Percentiles rank a stretch among this genome's conserved stretches.
phyloP scores from a whole-genome alignment of 1,140 invertebrate species.

The Myzus persicae region DNA sequence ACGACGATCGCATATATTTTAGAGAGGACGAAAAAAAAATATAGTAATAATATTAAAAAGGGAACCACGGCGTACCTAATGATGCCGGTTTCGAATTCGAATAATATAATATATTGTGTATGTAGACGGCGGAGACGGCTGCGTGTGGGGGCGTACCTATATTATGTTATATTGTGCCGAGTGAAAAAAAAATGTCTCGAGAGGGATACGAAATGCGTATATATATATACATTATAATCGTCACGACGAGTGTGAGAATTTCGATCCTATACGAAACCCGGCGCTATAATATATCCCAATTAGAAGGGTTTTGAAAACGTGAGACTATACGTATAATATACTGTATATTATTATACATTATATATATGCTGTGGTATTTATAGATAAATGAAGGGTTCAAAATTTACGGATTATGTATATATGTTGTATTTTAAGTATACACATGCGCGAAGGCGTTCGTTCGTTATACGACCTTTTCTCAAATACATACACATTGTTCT shows the following conservation, averaged over 20 bases:
- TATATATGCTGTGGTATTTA: neutral
- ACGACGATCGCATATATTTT: neutral
- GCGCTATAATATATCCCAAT: neutral
- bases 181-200: slow-evolving; percentile 13
- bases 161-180: neutral
- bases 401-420: neutral
- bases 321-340: neutral
- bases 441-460: neutral
- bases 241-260: slow-evolving; percentile 29
- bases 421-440: neutral
- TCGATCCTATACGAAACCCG: neutral
- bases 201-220: neutral
- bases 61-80: neutral
- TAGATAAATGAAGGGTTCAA: slow-evolving; percentile 7
- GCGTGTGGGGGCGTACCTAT: neutral
- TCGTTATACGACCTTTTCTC: neutral
- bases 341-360: neutral
- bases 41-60: slow-evolving; percentile 21
- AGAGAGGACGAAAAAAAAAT: neutral
- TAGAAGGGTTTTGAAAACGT: neutral
- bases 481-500: neutral
- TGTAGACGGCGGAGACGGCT: neutral
- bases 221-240: neutral
- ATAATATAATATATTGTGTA: neutral
- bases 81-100: neutral